Percentiles rank a stretch among this genome's conserved stretches.
Evolutionary conservation across 2,797 vertebrate genomes (phyloP).

Genomic region (Cygnus olor): DNA sequence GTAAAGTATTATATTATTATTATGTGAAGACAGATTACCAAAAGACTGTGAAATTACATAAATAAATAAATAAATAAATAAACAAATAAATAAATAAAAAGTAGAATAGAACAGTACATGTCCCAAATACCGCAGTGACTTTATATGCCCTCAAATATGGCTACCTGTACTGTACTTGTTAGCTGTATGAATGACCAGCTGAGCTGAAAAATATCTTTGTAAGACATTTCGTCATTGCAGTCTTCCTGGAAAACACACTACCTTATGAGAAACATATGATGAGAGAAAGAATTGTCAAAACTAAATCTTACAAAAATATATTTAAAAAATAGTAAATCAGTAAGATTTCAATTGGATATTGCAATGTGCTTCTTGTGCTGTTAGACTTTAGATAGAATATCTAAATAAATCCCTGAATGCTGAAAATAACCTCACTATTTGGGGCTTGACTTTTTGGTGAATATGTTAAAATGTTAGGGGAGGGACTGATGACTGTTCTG

Average conservation of each 20-base stretch:
- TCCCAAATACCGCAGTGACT: not conserved
- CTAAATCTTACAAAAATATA: not conserved
- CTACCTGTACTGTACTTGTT: not conserved
- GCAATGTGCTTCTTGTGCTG: not conserved
- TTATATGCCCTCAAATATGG: not conserved
- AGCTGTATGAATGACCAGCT: not conserved
- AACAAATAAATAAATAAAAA: too few relatives aligned
- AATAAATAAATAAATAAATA: too few relatives aligned
- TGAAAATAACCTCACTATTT: not conserved
- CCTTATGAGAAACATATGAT: not conserved
- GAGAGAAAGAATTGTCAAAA: not conserved
- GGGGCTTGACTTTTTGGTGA: not conserved
- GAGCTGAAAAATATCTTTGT: not conserved
- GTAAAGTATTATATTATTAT: not conserved
- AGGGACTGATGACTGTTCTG: not conserved
- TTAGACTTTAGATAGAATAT: not conserved
- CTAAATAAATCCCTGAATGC: not conserved
- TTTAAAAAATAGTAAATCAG: not conserved
- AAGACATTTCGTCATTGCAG: slow-evolving; percentile 14
- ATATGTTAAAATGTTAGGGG: not conserved
- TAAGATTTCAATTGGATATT: not conserved
- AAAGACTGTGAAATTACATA: not conserved
- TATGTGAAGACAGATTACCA: not conserved
- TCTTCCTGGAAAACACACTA: not conserved
- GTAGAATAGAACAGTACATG: not conserved